A percentile compares a stretch with the other conserved stretches of the same genome.
Conservation (phyloP, 35 echinoderm and acorn worm species). For the Heliocidaris erythrogramma region DNA sequence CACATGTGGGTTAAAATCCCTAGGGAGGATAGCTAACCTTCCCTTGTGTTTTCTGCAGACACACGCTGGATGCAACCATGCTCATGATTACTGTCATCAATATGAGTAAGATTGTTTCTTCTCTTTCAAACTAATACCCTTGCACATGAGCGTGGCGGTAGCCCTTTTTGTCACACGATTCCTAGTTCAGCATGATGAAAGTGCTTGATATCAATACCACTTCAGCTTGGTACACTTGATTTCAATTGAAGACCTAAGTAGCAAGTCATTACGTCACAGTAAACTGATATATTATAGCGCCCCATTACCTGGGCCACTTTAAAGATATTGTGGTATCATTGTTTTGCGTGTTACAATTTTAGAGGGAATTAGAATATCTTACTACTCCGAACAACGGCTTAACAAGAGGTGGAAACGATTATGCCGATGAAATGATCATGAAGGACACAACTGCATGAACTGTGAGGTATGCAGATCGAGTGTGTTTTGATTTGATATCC, state of each 20-base stretch:
- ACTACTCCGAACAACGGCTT: background rate
- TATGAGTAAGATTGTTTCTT: background rate
- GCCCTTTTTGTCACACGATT: background rate
- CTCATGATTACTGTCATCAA: background rate
- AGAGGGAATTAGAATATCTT: background rate
- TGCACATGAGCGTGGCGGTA: background rate
- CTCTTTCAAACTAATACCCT: background rate
- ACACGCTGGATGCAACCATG: background rate
- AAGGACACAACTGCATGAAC: background rate
- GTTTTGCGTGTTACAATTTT: background rate
- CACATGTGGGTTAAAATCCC: background rate
- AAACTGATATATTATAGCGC: background rate
- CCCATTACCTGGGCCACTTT: background rate
- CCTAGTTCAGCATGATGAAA: background rate
- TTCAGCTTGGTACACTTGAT: background rate
- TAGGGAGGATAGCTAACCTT: background rate
- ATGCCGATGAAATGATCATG: background rate
- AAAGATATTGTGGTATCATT: background rate
- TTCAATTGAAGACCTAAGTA: slow-evolving; percentile 18
- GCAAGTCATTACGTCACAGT: background rate
- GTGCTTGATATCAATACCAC: background rate
- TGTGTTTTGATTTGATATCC: background rate
- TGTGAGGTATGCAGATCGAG: background rate
- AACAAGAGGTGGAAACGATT: background rate
- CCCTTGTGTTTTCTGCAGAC: background rate